Evolutionary conservation across 2,888 invertebrate genomes (phyloP).

Genomic region (Pyrgus malvae): DNA sequence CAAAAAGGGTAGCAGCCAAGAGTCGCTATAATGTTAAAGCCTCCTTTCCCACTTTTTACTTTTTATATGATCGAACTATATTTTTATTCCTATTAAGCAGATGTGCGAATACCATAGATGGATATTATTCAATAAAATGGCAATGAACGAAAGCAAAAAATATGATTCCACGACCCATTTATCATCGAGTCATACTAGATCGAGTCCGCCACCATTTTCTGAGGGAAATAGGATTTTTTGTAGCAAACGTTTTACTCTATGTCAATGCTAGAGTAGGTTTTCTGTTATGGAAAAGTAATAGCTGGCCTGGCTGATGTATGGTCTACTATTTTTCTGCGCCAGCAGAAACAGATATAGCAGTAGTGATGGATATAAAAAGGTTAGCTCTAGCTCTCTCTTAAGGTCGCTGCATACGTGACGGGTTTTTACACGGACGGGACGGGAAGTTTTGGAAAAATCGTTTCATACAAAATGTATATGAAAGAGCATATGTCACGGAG

Average conservation of each 20-base stretch:
- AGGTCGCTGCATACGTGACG: too few relatives aligned
- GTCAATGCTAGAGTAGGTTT: constrained; percentile 40
- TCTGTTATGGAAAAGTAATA: constrained; percentile 24
- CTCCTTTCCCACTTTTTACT: too few relatives aligned
- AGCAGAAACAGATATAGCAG: background rate
- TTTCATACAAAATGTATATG: too few relatives aligned
- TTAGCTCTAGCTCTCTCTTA: background rate
- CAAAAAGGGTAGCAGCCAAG: too few relatives aligned
- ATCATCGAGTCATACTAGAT: constrained; percentile 31
- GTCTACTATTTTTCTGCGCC: constrained; percentile 5
- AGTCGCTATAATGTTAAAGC: too few relatives aligned
- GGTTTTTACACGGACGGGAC: too few relatives aligned
- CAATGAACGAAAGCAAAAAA: constrained; percentile 1
- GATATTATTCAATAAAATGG: background rate
- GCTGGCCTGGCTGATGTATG: constrained; percentile 4
- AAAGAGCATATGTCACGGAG: too few relatives aligned
- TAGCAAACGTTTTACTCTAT: constrained; percentile 46
- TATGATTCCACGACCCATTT: constrained; percentile 28
- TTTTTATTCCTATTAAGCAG: constrained; percentile 8
- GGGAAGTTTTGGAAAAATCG: too few relatives aligned
- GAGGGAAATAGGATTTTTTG: constrained; percentile 47
- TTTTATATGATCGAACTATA: too few relatives aligned
- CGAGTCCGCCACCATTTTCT: constrained; percentile 35
- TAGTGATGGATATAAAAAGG: background rate
- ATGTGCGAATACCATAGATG: background rate